phyloP scores from a whole-genome alignment of 2,797 vertebrate genomes.

The Propithecus deckenii region DNA sequence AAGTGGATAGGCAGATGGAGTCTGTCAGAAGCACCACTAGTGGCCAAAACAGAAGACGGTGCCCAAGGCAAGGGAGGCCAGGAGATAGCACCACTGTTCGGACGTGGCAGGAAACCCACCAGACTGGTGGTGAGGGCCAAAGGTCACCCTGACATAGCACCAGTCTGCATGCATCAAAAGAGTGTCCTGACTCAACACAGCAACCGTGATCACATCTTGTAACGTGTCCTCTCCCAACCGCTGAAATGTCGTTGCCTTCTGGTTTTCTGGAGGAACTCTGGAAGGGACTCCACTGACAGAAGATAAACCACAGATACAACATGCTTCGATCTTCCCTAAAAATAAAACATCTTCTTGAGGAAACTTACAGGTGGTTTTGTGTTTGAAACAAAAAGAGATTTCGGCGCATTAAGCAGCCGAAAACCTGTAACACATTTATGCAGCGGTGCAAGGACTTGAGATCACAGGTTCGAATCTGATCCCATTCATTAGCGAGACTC shows the following conservation, averaged over 20 bases:
- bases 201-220: not conserved
- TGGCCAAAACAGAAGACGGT: slow-evolving; percentile 51
- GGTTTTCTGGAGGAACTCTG: slow-evolving; percentile 1
- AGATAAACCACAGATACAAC: slow-evolving; percentile 29
- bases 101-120: not conserved
- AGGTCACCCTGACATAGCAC: not conserved
- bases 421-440: not conserved
- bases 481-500: not conserved
- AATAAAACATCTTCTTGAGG: not conserved
- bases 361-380: slow-evolving; percentile 47
- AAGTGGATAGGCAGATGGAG: slow-evolving; percentile 48
- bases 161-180: not conserved
- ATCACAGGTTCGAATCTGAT: slow-evolving; percentile 14
- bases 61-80: slow-evolving; percentile 19
- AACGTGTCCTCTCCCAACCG: not conserved
- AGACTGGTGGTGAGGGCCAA: not conserved
- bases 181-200: not conserved
- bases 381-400: slow-evolving; percentile 33
- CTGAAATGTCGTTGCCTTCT: slow-evolving; percentile 9
- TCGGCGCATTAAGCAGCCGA: not conserved
- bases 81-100: not conserved
- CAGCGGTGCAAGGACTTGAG: not conserved
- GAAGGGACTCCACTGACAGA: not conserved
- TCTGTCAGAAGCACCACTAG: slow-evolving; percentile 31
- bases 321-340: slow-evolving; percentile 18